Evolutionary conservation across 2,888 invertebrate genomes (phyloP), one percentile per base, ranked within the genome.

Genomic region (Morpho helenor): DNA sequence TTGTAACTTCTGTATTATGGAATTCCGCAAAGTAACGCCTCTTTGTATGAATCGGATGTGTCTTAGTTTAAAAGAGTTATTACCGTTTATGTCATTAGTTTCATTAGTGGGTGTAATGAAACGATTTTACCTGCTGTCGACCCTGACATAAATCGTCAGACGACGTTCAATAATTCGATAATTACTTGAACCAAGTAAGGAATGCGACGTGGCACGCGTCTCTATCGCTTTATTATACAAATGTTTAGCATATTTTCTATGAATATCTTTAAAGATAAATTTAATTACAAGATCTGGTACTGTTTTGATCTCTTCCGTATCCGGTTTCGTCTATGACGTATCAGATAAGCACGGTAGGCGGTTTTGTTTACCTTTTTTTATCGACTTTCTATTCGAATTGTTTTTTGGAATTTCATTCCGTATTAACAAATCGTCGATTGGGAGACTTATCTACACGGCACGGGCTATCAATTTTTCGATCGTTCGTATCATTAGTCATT

Each of bases 211-310:
- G 75, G 84, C 88, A 84, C 87, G 88, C 81, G 87, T 77, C 76
- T 71, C 62, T 73, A 84, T 79, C 66, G 73, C 80, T 86, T 82
- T 77, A 87, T 87, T 86, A 87, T 84, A 78, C 80, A 62, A 68
- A 74, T 76, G 73, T 77, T 79, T 75, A 77, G 71, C 75, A 82
- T 81, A 80, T 81, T 82, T 79, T 75, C 66, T 68, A 72, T 73
- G 73, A 74, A 75, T 68, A 81, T 80, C 80, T 77, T 74, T 68
- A 67, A 66, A 68, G 76, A 81, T 81, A 80, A 76, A 74, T 77
- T 84, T 84, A 87, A 87, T 86, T 87, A 82, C 79, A 72, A 64
- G 75, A 75, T 75, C 75, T 73, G 73, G 74, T 76, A 76, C 74
- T 77, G 75, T 80, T 82, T 76, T 75, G 71, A 77, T 76, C 68